These are phyloP conservation scores for Diloba caeruleocephala DNA, from an alignment of 2,888 invertebrate species.

Conservation along the genomic window DNA sequence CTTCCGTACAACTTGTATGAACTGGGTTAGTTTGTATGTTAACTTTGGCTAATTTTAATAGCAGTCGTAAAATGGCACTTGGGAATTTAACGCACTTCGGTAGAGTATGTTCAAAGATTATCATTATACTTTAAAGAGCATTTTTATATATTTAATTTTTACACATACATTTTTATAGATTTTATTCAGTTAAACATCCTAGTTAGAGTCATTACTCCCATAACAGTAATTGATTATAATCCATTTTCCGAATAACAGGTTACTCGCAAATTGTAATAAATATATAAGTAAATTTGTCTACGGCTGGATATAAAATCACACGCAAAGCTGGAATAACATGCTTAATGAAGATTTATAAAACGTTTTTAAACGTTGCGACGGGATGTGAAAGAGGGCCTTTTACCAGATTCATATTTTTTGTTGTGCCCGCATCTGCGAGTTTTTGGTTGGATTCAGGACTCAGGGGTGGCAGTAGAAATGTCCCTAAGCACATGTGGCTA, in stretches of 20 bases:
- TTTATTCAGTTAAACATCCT: no score
- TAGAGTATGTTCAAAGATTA: no score
- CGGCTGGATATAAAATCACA: conserved; percentile 8
- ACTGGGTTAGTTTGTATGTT: conserved; percentile 10
- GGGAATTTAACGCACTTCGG: conserved; percentile 37
- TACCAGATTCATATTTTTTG: conserved; percentile 51
- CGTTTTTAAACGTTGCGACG: conserved; percentile 31
- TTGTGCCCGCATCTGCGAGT: conserved; percentile 77
- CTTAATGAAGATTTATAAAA: conserved; percentile 50
- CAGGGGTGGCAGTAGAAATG: conserved; percentile 65
- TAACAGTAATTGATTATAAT: no score
- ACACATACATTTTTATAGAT: no score
- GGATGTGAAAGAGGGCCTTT: conserved; percentile 37
- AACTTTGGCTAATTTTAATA: conserved; percentile 35
- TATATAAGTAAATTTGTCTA: no score
- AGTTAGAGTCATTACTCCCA: no score
- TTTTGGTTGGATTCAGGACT: conserved; percentile 59
- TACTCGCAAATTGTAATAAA: no score
- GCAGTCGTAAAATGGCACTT: conserved; percentile 33
- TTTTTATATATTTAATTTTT: no score
- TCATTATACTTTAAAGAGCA: no score
- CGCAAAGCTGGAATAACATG: conserved; percentile 28
- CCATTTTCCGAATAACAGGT: no score
- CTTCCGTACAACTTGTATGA: conserved; percentile 7
- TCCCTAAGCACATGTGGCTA: conserved; percentile 74